Evolutionary conservation across 2,888 invertebrate genomes (phyloP), one percentile per base, ranked within the genome.

Genomic region (Cryptosula pallasiana): DNA sequence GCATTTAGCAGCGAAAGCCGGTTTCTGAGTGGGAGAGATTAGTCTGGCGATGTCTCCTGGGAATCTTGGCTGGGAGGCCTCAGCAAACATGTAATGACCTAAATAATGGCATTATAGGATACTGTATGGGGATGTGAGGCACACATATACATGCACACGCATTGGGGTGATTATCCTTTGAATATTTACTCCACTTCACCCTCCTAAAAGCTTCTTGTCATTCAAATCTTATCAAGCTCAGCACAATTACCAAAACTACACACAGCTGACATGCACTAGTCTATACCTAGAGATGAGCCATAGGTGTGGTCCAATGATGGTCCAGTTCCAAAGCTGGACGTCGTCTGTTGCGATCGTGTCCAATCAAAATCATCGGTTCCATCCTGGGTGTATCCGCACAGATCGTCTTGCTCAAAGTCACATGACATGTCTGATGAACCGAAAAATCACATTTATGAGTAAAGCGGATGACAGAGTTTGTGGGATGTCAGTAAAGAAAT

Each of bases 1-100:
- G 71, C 79, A 81, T 80, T 81, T 82, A 76, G 82, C 82, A 27
- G 76, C 76, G 57, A 82, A 76, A 73, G 82, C 82, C 45, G 78
- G 75, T 1, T 32, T 20, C n/a, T 54, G 79, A 79, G 69, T 32
- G 5, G 78, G 78, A 0, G 78, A 77, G 29, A 77, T 72, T 3
- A 79, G 69, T 27, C 78, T 73, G 2, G 79, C 78, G 58, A 82
- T 81, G 29, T 75, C 75, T 16, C 70, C 72, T 23, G 34, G 25
- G 71, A 34, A n/a, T 35, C 70, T 54, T 20, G 72, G 73, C 5
- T 32, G 45, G 29, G 69, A 72, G 23, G 73, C 69, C 45, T 75
- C 75, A 25, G 73, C 71, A 29, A 69, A 72, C 63, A 74, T 71
- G 35, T 74, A 75, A 35, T 34, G 55, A n/a, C 70, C 70, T 69